Conservation (phyloP, 2,797 vertebrate species). For the Chiropotes sagulatus region DNA sequence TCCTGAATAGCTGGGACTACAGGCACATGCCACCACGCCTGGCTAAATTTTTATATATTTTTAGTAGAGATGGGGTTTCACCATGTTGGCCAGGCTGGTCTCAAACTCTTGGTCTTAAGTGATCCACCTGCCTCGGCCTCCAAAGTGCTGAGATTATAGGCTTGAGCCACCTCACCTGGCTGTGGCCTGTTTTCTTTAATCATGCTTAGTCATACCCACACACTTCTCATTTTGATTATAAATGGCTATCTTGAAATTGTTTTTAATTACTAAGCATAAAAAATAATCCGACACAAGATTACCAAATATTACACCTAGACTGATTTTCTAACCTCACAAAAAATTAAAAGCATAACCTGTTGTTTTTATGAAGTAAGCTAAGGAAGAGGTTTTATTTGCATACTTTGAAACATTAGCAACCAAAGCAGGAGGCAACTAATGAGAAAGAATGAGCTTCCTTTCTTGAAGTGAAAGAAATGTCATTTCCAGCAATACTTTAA, state of each 20-base stretch:
- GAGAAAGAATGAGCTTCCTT: constrained; percentile 41
- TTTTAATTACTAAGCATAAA: neutral
- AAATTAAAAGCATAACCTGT: constrained; percentile 1
- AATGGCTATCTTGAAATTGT: neutral
- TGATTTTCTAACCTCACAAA: constrained; percentile 15
- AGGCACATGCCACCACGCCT: neutral
- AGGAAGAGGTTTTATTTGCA: constrained; percentile 24
- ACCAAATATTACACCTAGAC: neutral
- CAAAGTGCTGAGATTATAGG: neutral
- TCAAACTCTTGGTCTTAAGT: neutral
- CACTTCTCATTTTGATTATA: neutral
- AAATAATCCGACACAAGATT: neutral
- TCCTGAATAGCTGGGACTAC: neutral
- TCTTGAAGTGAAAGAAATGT: constrained; percentile 5
- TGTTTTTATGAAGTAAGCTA: neutral
- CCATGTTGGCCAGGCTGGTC: neutral
- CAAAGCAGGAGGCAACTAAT: constrained; percentile 30
- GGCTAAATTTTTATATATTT: neutral
- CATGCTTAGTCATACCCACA: neutral
- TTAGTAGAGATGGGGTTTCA: neutral
- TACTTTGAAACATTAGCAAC: constrained; percentile 39
- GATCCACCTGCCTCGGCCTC: neutral
- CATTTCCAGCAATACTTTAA: constrained; percentile 46
- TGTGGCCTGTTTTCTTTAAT: neutral
- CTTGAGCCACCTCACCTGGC: neutral